Percentiles rank a stretch among this genome's conserved stretches.
These are phyloP conservation scores for Galagoides demidoff DNA, from an alignment of 2,797 vertebrate genomes.

Conservation along the genomic window DNA sequence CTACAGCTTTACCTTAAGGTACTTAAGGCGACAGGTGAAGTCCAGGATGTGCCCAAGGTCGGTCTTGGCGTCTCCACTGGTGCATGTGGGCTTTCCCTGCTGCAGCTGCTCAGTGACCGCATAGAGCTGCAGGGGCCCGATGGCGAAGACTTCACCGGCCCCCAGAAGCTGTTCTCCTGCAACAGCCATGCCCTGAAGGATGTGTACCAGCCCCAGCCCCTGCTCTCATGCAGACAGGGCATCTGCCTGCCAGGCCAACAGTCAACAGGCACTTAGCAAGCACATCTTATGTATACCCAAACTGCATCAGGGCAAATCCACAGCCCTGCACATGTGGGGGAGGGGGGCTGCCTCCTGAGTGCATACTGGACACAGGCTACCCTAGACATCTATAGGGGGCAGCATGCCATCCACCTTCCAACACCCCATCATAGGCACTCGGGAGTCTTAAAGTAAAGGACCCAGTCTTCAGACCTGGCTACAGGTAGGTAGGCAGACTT, in stretches of 20 bases:
- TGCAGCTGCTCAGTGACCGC: slow-evolving; percentile 95
- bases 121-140: slow-evolving; percentile 95
- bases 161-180: slow-evolving; percentile 95
- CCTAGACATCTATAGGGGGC: not conserved
- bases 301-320: not conserved
- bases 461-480: not conserved
- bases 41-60: slow-evolving; percentile 98
- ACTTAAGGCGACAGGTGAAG: slow-evolving; percentile 97
- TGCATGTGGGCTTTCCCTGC: slow-evolving; percentile 94
- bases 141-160: slow-evolving; percentile 94
- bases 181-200: slow-evolving; percentile 40
- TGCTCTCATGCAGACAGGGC: not conserved
- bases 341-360: not conserved
- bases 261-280: not conserved
- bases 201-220: not conserved
- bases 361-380: not conserved
- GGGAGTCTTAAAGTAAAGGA: not conserved
- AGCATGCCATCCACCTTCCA: not conserved
- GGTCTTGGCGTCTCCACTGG: slow-evolving; percentile 95
- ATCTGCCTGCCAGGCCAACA: not conserved
- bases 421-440: not conserved
- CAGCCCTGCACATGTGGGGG: not conserved
- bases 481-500: not conserved
- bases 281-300: not conserved
- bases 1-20: slow-evolving; percentile 93